phyloP scores from a whole-genome alignment of 2,113 vertebrate genomes.

The Aix galericulata region DNA sequence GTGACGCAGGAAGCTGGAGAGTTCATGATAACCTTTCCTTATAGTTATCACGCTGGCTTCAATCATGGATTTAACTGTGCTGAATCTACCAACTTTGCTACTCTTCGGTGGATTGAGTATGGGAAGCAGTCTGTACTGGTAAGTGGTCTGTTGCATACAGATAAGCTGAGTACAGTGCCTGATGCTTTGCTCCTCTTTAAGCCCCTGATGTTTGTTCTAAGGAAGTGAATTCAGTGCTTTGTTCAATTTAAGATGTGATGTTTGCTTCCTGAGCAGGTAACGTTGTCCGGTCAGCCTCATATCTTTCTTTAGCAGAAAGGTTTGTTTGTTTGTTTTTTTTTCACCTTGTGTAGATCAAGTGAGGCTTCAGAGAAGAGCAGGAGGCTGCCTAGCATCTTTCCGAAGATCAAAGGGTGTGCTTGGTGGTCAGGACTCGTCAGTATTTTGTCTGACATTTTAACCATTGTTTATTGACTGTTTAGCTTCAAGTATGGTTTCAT shows the following conservation, averaged over 20 bases:
- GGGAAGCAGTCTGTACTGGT: slow-evolving; percentile 95
- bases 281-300: neutral
- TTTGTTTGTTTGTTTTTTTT: neutral
- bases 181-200: neutral
- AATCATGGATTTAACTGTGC: slow-evolving; percentile 99
- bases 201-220: neutral
- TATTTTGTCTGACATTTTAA: neutral
- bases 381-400: neutral
- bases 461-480: neutral
- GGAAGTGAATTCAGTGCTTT: neutral
- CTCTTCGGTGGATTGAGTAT: slow-evolving; percentile 95
- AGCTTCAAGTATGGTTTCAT: neutral
- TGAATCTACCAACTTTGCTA: slow-evolving; percentile 97
- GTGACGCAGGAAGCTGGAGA: slow-evolving; percentile 95
- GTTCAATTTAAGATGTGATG: neutral
- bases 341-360: neutral
- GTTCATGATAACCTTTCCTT: slow-evolving; percentile 97
- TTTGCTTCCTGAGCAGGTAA: neutral
- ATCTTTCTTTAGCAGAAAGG: neutral
- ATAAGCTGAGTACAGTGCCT: neutral
- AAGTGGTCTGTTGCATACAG: neutral
- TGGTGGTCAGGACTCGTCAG: fast-evolving
- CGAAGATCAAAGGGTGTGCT: neutral
- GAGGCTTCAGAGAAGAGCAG: neutral
- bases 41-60: slow-evolving; percentile 95